Base-by-base conservation (phyloP, 2,797 vertebrate species). In the Pygocentrus nattereri region DNA sequence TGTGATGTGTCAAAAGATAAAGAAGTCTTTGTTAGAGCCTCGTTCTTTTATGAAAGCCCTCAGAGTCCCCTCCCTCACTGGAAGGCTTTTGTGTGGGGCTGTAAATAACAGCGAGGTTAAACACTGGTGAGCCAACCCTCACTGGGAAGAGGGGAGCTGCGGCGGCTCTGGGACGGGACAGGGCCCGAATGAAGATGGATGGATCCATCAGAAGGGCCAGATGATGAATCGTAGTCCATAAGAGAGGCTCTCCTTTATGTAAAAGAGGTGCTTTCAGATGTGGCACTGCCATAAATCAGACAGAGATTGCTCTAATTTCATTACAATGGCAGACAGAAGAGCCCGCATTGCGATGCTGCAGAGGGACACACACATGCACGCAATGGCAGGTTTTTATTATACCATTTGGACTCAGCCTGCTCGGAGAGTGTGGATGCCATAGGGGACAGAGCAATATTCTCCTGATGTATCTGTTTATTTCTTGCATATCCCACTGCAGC, bases 261-360 rank as follows among this genome's bases (percentile, higher is more conserved):
- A 93, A 92, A 93, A 92, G 88, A 93, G 89, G 90, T 70, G 76
- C 89, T 90, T 86, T 88, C 88, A 90, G 87, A 91, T 85, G 78
- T 88, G 89, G 89, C 90, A 90, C 90, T 88, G 88, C 91, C 90
- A 94, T 94, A 93, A 91, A 93, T 94, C 94, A 94, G 90, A 84
- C 79, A n/a, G 82, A 80, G 79, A 78, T 76, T 23, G 74, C 72
- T 88, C 88, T 93, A 89, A 92, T 90, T 92, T 88, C 88, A 90
- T 91, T 89, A 88, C 88, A 88, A 79, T 89, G 83, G 86, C 85
- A 87, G 87, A 87, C 86, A 84, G 87, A 85, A 84, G 80, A 88
- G 84, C 74, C 76, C 78, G 52, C 85, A 86, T 85, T 85, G 81
- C 75, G 76, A 70, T 86, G 82, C 81, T 76, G 84, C 83, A 79